Evolutionary conservation across 2,113 vertebrate species (phyloP), one percentile per base, ranked within the genome.

Genomic region (Peromyscus californicus): DNA sequence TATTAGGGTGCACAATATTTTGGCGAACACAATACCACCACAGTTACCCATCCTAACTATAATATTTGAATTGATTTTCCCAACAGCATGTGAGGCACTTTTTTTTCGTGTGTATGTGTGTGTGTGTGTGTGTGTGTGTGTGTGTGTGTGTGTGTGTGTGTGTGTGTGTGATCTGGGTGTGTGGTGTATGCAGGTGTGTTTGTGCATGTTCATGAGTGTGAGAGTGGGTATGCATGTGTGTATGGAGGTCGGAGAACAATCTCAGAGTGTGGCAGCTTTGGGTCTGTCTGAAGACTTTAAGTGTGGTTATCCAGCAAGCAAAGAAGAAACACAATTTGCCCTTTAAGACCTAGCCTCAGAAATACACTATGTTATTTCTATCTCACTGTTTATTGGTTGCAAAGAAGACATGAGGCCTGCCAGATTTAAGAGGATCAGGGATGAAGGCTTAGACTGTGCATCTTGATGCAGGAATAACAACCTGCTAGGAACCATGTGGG

Each of bases 281-380:
- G 33, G 12, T 57, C 9, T 76, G 0, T 94, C 93, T 95, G 65
- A 93, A 89, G 79, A 5, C 21, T 86, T 94, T 42, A 91, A 57
- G 24, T 83, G 1, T 75, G 57, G 70, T 91, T 89, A 65, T 89
- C 33, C 22, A 94, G n/a, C 72, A 94, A 96, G 63, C 54, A 93
- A 82, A 10, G 59, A 9, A 93, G 82, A 92, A 76, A 65, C 39
- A 33, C 3, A 70, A 54, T 36, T 57, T 33, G 80, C 13, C 8
- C 87, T 90, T 74, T 45, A 89, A 76, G 78, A 76, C 17, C 15
- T 63, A 91, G 8, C 19, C 36, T 94, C 21, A 17, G 54, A 89
- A 80, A 59, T 79, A 54, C 0, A 19, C 6, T 75, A 36, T 33
- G 65, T 80, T 91, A 76, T 89, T 93, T 92, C 24, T 75, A 36